These are phyloP conservation scores for Saccostrea echinata DNA, from an alignment of 1,140 invertebrate genomes.

Conservation along the genomic window DNA sequence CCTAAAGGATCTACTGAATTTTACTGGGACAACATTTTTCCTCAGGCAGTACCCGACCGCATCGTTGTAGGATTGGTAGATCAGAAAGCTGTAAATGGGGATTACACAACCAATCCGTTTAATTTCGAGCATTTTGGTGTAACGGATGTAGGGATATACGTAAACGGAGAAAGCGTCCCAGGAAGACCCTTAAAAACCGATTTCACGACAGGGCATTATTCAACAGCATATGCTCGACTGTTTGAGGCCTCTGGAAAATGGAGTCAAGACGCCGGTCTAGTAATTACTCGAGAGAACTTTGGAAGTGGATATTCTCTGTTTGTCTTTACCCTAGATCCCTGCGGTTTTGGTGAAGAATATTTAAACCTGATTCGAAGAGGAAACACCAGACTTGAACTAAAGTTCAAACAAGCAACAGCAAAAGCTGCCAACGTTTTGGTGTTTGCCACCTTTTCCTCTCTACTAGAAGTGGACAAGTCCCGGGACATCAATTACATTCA, in stretches of 20 bases:
- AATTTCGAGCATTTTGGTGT: no score
- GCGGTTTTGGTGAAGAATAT: neutral
- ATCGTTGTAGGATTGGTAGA: constrained; percentile 21
- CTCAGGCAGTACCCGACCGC: neutral
- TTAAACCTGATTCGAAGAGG: constrained; percentile 24
- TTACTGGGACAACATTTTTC: no score
- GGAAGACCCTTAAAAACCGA: neutral
- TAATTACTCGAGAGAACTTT: constrained; percentile 17
- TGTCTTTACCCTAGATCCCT: constrained; percentile 21
- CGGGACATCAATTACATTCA: constrained; percentile 18
- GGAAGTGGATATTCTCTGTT: constrained; percentile 38
- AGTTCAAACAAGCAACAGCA: neutral
- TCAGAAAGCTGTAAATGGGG: neutral
- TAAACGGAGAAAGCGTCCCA: no score
- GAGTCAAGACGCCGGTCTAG: constrained; percentile 17
- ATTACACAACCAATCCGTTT: no score
- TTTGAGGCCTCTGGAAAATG: constrained; percentile 36
- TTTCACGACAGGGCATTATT: neutral
- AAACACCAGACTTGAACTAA: constrained; percentile 41
- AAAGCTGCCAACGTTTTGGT: constrained; percentile 8
- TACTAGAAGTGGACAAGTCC: constrained; percentile 43
- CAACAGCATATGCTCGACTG: neutral
- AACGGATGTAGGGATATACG: no score
- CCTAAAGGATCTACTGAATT: no score
- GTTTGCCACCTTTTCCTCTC: constrained; percentile 1